These are phyloP conservation scores for Pipistrellus pipistrellus DNA, from an alignment of 2,797 vertebrate species.

Conservation along the genomic window DNA sequence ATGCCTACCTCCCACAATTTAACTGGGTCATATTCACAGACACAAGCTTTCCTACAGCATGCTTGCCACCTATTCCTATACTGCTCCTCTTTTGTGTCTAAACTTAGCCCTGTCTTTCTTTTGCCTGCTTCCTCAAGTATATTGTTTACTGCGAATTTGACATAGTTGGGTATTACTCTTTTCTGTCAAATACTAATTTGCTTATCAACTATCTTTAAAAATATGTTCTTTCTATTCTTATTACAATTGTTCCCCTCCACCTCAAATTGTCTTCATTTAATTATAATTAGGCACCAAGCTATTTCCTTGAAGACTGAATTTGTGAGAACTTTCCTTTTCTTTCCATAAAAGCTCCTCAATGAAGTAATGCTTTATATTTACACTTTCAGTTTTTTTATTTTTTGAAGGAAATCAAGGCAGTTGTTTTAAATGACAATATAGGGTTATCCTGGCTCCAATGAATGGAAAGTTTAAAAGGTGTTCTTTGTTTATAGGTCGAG, in stretches of 20 bases:
- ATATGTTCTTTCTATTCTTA: neutral
- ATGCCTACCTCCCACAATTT: neutral
- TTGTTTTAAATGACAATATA: too few species aligned
- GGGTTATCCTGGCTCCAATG: neutral
- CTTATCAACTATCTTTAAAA: neutral
- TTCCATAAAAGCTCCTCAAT: neutral
- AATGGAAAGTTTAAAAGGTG: conserved; percentile 6
- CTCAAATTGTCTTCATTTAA: neutral
- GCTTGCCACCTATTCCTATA: neutral
- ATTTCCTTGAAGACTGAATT: neutral
- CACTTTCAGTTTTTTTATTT: neutral
- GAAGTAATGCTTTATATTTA: neutral
- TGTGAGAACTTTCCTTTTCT: conserved; percentile 1
- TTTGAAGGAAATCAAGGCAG: neutral
- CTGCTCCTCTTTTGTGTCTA: neutral
- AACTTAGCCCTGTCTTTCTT: neutral
- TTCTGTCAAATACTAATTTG: neutral
- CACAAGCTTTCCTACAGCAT: neutral
- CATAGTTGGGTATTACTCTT: neutral
- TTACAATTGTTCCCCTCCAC: neutral
- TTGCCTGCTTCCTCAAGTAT: neutral
- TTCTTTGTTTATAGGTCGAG: neutral
- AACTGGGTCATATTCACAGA: neutral
- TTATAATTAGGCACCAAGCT: neutral
- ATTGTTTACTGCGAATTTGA: neutral